Conservation (phyloP, 2,888 invertebrate species). For the Thereva unica region DNA sequence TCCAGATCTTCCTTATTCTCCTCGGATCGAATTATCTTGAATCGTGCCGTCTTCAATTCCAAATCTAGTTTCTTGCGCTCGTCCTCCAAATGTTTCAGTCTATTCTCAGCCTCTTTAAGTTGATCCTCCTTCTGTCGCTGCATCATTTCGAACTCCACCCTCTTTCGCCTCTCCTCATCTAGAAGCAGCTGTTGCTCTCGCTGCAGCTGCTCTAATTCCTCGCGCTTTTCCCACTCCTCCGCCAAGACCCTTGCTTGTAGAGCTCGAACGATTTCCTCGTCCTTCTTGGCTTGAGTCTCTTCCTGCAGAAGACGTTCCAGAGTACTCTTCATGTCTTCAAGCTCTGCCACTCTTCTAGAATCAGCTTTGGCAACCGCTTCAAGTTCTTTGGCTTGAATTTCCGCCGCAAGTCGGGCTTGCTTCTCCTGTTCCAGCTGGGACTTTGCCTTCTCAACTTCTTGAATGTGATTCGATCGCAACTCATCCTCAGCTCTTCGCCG, state of each 20-base stretch:
- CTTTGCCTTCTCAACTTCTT: conserved; percentile 65
- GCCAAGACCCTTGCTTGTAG: conserved; percentile 73
- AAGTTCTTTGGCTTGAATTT: conserved; percentile 66
- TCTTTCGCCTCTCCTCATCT: conserved; percentile 74
- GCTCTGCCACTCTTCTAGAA: conserved; percentile 71
- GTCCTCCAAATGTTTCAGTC: conserved; percentile 70
- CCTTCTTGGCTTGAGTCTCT: conserved; percentile 81
- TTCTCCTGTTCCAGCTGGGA: conserved; percentile 69
- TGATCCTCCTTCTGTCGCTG: conserved; percentile 73
- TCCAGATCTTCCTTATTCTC: conserved; percentile 65
- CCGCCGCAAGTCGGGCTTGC: conserved; percentile 61
- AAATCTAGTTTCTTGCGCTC: conserved; percentile 72
- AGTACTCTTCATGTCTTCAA: conserved; percentile 71
- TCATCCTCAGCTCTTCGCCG: conserved; percentile 62
- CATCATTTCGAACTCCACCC: conserved; percentile 72
- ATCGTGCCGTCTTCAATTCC: conserved; percentile 69
- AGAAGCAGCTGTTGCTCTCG: conserved; percentile 74
- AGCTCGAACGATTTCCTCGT: conserved; percentile 78
- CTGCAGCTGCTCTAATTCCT: conserved; percentile 79
- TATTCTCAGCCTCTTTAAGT: conserved; percentile 72
- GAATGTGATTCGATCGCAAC: conserved; percentile 62
- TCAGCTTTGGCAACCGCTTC: conserved; percentile 72
- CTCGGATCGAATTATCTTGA: conserved; percentile 71
- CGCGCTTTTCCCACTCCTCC: conserved; percentile 83
- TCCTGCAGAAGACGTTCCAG: conserved; percentile 75